Percentiles rank a stretch among this genome's conserved stretches.
These are phyloP conservation scores for Ascaphus truei DNA, from an alignment of 2,113 vertebrate species.

Conservation along the genomic window DNA sequence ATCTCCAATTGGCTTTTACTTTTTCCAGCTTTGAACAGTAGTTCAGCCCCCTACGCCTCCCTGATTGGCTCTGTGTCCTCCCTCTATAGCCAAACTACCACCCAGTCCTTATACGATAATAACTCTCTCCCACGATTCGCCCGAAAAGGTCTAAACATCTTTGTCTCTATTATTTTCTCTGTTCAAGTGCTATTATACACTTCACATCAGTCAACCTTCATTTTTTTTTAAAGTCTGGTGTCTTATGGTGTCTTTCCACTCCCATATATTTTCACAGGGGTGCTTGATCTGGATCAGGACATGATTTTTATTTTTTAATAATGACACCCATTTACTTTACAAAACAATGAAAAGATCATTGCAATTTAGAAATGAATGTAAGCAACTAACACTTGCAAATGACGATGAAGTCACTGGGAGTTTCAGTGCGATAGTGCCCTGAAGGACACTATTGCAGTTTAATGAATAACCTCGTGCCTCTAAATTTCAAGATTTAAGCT, in stretches of 20 bases:
- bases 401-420: no score
- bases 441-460: no score
- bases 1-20: slow-evolving; percentile 75
- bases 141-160: slow-evolving; percentile 81
- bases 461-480: no score
- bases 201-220: slow-evolving; percentile 70
- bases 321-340: slow-evolving; percentile 48
- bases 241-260: slow-evolving; percentile 55
- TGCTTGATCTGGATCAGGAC: slow-evolving; percentile 67
- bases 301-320: slow-evolving; percentile 33
- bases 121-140: slow-evolving; percentile 77
- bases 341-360: no score
- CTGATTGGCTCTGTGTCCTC: slow-evolving; percentile 78
- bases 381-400: no score
- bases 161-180: slow-evolving; percentile 71
- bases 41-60: slow-evolving; percentile 76
- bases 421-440: no score
- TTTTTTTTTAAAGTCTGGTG: slow-evolving; percentile 50
- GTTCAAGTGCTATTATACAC: slow-evolving; percentile 68
- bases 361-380: no score
- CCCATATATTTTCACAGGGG: slow-evolving; percentile 55
- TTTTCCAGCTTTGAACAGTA: slow-evolving; percentile 81
- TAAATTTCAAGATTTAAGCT: no score
- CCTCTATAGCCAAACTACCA: slow-evolving; percentile 82
- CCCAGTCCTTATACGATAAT: slow-evolving; percentile 79